Conservation (phyloP, 2,888 invertebrate genomes). For the Nebria salina region DNA sequence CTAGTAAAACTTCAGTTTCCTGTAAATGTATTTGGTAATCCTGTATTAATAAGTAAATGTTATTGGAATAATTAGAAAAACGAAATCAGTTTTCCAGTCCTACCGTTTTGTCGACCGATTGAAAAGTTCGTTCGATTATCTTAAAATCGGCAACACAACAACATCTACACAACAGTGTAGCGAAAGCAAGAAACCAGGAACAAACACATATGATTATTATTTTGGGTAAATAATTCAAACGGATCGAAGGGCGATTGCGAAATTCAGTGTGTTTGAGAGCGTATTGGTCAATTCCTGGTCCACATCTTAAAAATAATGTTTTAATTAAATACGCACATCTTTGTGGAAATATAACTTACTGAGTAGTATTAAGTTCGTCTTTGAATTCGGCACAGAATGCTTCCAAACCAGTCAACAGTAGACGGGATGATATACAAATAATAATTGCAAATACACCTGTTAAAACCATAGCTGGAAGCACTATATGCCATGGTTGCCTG, state of each 20-base stretch:
- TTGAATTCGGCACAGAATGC: slow-evolving; percentile 54
- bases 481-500: slow-evolving; percentile 53
- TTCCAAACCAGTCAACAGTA: slow-evolving; percentile 49
- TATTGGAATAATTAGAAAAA: not conserved
- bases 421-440: slow-evolving; percentile 39
- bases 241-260: slow-evolving; percentile 45
- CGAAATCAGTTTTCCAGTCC: not conserved
- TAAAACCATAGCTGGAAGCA: slow-evolving; percentile 52
- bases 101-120: slow-evolving; percentile 7
- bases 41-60: not conserved
- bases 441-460: slow-evolving; percentile 50
- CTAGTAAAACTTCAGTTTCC: not conserved
- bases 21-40: not conserved
- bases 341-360: slow-evolving; percentile 48
- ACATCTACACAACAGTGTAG: slow-evolving; percentile 52
- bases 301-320: slow-evolving; percentile 51
- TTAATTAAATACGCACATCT: not conserved
- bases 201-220: slow-evolving; percentile 46
- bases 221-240: slow-evolving; percentile 30
- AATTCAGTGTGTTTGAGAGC: slow-evolving; percentile 49
- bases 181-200: slow-evolving; percentile 52
- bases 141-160: slow-evolving; percentile 53
- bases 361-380: slow-evolving; percentile 49
- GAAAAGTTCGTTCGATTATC: slow-evolving; percentile 40
- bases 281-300: slow-evolving; percentile 51